Evolutionary conservation across 2,797 vertebrate species (phyloP), one percentile per base, ranked within the genome.

Genomic region (Notolepis coatsorum): DNA sequence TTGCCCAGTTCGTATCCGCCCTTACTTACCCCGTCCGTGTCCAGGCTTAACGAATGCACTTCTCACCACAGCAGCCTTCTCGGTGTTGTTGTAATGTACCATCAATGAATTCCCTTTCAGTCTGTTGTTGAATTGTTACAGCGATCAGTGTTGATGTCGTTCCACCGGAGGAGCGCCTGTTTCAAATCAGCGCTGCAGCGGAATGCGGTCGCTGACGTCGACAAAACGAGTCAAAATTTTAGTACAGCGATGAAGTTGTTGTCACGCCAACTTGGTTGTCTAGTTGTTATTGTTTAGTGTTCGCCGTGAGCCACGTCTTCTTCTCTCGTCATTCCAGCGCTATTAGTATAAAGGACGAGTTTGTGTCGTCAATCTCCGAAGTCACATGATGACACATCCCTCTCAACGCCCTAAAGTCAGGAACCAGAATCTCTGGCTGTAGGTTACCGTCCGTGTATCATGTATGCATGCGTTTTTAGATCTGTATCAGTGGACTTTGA

Each of bases 341-440:
- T n/a, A n/a, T n/a, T n/a, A 56, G 56, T 49, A 30, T 65, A 52
- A 61, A 73, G 66, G 62, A 45, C 39, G 38, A 64, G 37, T 30
- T 38, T 54, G 7, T 54, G 45, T 53, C 18, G 51, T 76, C 43
- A 5, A 50, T 46, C 35, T 70, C 76, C 71, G 21, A 2, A 43
- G 85, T 93, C 92, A 93, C 91, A 68, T 92, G 91, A 92, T 66
- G 15, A 69, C 39, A 48, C 66, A 71, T 84, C 88, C 31, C 68
- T 65, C 79, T 27, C 69, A 63, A 33, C 50, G 47, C 30, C 50
- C 65, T 17, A 8, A 6, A 21, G 15, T 18, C 45, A 47, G 45
- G 7, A 47, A 24, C 21, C n/a, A n/a, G n/a, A n/a, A n/a, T n/a
- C n/a, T n/a, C n/a, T n/a, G n/a, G n/a, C n/a, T n/a, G n/a, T n/a